Evolutionary conservation across 2,797 vertebrate species (phyloP).

Genomic region (Philypnodon macrostomus): DNA sequence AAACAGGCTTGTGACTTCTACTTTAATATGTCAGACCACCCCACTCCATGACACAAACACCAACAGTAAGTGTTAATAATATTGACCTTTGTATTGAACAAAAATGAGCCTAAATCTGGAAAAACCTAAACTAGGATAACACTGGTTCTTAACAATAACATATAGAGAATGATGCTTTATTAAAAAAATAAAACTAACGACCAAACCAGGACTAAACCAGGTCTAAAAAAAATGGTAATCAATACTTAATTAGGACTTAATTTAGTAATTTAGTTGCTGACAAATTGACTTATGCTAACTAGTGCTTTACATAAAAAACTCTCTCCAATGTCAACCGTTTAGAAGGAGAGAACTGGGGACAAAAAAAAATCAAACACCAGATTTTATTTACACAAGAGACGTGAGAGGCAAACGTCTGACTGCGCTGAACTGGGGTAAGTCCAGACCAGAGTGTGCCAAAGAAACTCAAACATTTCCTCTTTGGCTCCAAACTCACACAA

Average conservation of each 20-base stretch:
- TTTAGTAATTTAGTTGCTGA: too few relatives aligned
- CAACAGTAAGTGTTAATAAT: neutral
- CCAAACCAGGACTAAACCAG: too few relatives aligned
- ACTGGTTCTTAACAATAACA: too few relatives aligned
- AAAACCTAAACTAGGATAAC: too few relatives aligned
- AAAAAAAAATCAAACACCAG: conserved; percentile 64
- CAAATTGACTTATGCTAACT: neutral
- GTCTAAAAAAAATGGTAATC: too few relatives aligned
- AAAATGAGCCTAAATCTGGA: too few relatives aligned
- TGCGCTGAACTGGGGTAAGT: conserved; percentile 56
- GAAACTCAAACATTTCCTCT: conserved; percentile 75
- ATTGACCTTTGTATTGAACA: too few relatives aligned
- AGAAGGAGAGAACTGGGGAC: conserved; percentile 27
- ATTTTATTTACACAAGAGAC: conserved; percentile 73
- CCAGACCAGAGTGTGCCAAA: conserved; percentile 70
- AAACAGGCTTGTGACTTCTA: conserved; percentile 61
- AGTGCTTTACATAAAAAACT: conserved; percentile 40
- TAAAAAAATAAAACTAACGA: too few relatives aligned
- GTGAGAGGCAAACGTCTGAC: conserved; percentile 76
- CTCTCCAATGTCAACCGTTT: conserved; percentile 55
- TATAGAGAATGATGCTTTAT: too few relatives aligned
- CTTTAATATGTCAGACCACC: conserved; percentile 34
- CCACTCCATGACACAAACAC: neutral
- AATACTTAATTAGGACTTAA: too few relatives aligned
- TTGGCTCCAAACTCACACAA: conserved; percentile 59